Evolutionary conservation across 2,888 invertebrate species (phyloP).

Genomic region (Limenitis camilla): DNA sequence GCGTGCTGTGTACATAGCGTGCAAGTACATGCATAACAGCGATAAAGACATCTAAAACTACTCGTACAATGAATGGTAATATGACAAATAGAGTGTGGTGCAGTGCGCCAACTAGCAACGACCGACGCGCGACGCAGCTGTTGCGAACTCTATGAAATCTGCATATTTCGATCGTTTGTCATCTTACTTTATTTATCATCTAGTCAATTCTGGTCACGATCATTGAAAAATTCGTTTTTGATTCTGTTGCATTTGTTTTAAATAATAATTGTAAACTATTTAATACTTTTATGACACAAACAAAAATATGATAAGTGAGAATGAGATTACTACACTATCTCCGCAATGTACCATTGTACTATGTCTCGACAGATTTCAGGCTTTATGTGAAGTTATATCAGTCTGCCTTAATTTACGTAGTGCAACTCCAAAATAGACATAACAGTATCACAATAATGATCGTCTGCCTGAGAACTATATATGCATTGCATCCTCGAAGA

Average conservation of each 20-base stretch:
- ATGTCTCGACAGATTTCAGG: too few relatives aligned
- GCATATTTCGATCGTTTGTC: conserved; percentile 26
- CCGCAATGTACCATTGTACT: too few relatives aligned
- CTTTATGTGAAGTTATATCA: too few relatives aligned
- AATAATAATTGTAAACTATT: not conserved
- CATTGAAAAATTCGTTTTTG: conserved; percentile 2
- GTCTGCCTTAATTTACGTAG: too few relatives aligned
- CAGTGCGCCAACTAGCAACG: conserved; percentile 25
- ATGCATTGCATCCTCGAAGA: too few relatives aligned
- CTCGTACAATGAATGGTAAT: conserved; percentile 8
- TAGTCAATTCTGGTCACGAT: conserved; percentile 6
- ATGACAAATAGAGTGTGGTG: conserved; percentile 13
- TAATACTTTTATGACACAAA: too few relatives aligned
- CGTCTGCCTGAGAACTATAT: too few relatives aligned
- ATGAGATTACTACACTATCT: too few relatives aligned
- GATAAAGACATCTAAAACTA: conserved; percentile 4
- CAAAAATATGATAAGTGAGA: too few relatives aligned
- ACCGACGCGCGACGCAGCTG: conserved; percentile 31
- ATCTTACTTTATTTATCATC: conserved; percentile 19
- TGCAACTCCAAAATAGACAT: too few relatives aligned
- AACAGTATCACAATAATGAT: too few relatives aligned
- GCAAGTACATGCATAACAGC: not conserved
- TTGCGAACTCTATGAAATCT: conserved; percentile 30
- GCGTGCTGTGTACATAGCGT: too few relatives aligned
- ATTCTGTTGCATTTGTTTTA: not conserved